Percentiles rank a stretch among this genome's conserved stretches.
phyloP scores from a whole-genome alignment of 2,888 invertebrate genomes.

The Antheraea assamensis region DNA sequence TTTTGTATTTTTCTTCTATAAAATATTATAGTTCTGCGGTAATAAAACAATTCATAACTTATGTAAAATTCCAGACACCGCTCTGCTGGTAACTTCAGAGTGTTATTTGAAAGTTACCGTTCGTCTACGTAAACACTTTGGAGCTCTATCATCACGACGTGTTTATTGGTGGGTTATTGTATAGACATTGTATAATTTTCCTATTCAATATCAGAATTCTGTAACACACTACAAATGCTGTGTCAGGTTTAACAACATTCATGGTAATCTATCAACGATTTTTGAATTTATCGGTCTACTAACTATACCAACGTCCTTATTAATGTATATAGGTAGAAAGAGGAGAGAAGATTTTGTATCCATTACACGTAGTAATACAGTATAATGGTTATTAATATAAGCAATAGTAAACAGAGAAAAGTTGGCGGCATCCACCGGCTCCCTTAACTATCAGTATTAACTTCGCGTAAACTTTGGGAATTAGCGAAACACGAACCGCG shows the following conservation, averaged over 20 bases:
- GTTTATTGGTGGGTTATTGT: no score
- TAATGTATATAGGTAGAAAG: not conserved
- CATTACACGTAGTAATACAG: not conserved
- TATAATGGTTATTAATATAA: slow-evolving; percentile 3
- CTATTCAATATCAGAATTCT: no score
- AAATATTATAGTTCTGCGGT: not conserved
- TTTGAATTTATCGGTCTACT: no score
- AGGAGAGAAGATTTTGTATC: not conserved
- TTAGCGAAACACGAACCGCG: slow-evolving; percentile 23
- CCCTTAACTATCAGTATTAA: slow-evolving; percentile 17
- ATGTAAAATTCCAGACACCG: not conserved
- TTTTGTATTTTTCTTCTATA: not conserved
- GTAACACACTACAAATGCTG: no score
- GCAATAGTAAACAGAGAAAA: not conserved
- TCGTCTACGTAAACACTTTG: not conserved
- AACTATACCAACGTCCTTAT: no score
- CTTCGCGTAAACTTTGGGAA: slow-evolving; percentile 22
- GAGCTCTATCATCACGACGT: not conserved
- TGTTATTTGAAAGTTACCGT: not conserved
- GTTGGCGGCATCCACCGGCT: slow-evolving; percentile 16
- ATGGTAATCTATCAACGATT: no score
- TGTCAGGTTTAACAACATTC: no score
- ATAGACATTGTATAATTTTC: no score
- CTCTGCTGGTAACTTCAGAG: not conserved
- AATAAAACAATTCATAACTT: not conserved